Evolutionary conservation across 2,888 invertebrate species (phyloP).

Genomic region (Ectemnius cavifrons): DNA sequence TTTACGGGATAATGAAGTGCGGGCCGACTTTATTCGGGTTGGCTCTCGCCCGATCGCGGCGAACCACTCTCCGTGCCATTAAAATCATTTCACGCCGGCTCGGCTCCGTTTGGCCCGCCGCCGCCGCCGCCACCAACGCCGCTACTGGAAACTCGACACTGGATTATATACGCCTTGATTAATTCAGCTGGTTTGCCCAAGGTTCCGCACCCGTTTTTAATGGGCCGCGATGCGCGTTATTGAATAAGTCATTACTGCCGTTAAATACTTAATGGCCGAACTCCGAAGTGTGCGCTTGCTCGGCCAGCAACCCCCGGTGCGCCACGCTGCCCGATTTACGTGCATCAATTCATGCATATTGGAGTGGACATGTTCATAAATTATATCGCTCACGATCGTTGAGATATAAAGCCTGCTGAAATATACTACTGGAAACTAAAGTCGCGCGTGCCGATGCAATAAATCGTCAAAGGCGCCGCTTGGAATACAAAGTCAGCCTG

Average conservation of each 20-base stretch:
- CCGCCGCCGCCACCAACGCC: too few species aligned
- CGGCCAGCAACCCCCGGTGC: background rate
- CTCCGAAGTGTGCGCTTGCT: background rate
- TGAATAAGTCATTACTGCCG: conserved; percentile 37
- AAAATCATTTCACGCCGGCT: conserved; percentile 9
- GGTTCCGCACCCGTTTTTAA: conserved; percentile 16
- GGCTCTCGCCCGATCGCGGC: background rate
- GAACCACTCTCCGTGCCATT: background rate
- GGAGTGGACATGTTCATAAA: background rate
- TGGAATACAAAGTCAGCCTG: background rate
- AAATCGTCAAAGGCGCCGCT: background rate
- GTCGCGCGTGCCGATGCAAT: background rate
- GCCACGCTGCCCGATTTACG: too few species aligned
- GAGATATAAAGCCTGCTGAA: too few species aligned
- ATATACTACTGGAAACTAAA: background rate
- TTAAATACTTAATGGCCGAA: conserved; percentile 37
- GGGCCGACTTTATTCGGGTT: background rate
- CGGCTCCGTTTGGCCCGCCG: background rate
- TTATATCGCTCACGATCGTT: background rate
- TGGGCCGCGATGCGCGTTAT: background rate
- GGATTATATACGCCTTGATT: conserved; percentile 33
- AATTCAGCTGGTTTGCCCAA: conserved; percentile 33
- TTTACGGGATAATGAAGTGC: conserved; percentile 5
- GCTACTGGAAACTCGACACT: conserved; percentile 24
- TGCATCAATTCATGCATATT: background rate